Conservation (phyloP, 2,797 vertebrate species). For the Oryzias sinensis region DNA sequence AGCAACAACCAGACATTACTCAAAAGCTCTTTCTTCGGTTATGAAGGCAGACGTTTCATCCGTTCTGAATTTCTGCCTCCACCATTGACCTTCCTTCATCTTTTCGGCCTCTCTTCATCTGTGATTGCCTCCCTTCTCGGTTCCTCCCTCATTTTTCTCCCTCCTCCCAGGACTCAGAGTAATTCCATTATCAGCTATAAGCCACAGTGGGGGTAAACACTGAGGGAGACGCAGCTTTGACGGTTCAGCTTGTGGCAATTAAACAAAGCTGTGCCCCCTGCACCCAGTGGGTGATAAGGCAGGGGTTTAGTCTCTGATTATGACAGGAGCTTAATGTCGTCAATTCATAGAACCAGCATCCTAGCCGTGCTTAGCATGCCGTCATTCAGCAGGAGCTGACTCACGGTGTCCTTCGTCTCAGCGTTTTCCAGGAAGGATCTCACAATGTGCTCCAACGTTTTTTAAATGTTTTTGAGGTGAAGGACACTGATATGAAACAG, state of each 20-base stretch:
- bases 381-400: conserved; percentile 60
- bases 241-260: conserved; percentile 67
- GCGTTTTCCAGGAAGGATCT: conserved; percentile 15
- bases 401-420: conserved; percentile 45
- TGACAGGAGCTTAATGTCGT: conserved; percentile 66
- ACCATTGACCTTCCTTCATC: conserved; percentile 35
- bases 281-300: conserved; percentile 63
- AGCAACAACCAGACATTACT: conserved; percentile 32
- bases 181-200: conserved; percentile 77
- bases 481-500: conserved; percentile 13
- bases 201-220: conserved; percentile 71
- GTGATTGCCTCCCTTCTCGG: conserved; percentile 28
- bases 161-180: conserved; percentile 63
- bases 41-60: conserved; percentile 23
- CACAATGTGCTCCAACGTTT: conserved; percentile 6
- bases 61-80: conserved; percentile 30
- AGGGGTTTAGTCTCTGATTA: conserved; percentile 66
- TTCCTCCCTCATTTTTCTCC: conserved; percentile 18
- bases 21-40: conserved; percentile 25
- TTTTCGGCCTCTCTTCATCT: conserved; percentile 23
- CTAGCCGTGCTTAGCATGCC: conserved; percentile 45
- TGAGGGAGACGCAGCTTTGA: conserved; percentile 68
- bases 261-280: conserved; percentile 68
- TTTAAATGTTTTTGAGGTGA: conserved; percentile 19
- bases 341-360: conserved; percentile 53